phyloP scores from a whole-genome alignment of 2,113 vertebrate species.

The Donacobius atricapilla region DNA sequence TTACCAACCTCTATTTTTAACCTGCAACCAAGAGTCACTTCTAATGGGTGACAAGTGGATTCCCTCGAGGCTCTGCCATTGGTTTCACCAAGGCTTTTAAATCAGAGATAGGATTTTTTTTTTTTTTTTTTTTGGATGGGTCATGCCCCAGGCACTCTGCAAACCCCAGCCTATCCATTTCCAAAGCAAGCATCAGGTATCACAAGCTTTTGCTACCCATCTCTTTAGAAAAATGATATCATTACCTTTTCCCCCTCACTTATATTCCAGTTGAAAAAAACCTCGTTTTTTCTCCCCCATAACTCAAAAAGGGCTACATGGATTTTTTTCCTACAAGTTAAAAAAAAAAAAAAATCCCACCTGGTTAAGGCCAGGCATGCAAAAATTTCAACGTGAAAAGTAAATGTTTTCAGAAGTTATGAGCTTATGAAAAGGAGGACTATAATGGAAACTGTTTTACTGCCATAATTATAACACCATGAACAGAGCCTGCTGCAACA shows the following conservation, averaged over 20 bases:
- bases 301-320: background rate
- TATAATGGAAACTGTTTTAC: conserved; percentile 60
- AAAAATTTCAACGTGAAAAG: background rate
- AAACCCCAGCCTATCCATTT: background rate
- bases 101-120: background rate
- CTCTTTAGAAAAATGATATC: background rate
- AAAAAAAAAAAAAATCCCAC: background rate
- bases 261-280: background rate
- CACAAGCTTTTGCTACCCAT: background rate
- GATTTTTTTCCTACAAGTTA: background rate
- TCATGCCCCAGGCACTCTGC: background rate
- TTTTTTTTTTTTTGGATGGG: background rate
- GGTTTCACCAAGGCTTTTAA: background rate
- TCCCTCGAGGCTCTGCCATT: background rate
- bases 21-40: background rate
- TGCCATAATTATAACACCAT: conserved; percentile 41
- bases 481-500: conserved; percentile 33
- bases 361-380: background rate
- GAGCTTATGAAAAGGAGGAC: conserved; percentile 41
- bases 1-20: conserved; percentile 27
- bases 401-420: conserved; percentile 50
- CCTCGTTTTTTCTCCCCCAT: background rate
- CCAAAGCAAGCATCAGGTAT: background rate
- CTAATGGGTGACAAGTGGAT: background rate
- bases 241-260: background rate